phyloP scores from a whole-genome alignment of 2,888 invertebrate species.

The Oligia strigilis region DNA sequence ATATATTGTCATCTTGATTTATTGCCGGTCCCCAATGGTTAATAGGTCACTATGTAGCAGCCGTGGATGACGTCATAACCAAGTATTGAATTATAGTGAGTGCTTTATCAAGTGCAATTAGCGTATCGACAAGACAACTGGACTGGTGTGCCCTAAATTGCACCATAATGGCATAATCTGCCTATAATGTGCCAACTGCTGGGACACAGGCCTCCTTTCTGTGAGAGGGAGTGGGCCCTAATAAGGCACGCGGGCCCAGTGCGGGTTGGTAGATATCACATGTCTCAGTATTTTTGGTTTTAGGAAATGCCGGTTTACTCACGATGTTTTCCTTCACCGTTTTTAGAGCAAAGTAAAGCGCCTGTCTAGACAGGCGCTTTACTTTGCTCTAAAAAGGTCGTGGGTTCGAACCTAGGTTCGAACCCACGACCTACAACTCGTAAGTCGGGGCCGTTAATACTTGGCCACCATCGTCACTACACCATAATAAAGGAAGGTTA shows the following conservation, averaged over 20 bases:
- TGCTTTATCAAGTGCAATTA: conserved; percentile 27
- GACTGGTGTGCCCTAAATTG: background rate
- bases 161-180: background rate
- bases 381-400: no score
- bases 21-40: conserved; percentile 22
- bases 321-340: no score
- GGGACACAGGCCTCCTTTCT: background rate
- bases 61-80: conserved; percentile 30
- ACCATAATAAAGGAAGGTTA: no score
- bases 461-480: background rate
- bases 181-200: background rate
- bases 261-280: background rate
- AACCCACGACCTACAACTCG: no score
- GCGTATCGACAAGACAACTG: conserved; percentile 11
- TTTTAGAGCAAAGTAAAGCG: background rate
- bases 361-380: no score
- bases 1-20: conserved; percentile 50
- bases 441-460: no score
- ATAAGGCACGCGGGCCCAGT: background rate
- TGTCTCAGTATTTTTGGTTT: background rate
- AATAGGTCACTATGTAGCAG: conserved; percentile 36
- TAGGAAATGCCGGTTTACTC: no score
- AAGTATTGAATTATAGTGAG: conserved; percentile 24
- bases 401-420: no score
- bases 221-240: background rate